Conservation (phyloP, 2,797 vertebrate genomes). For the Pseudochromis fuscus region DNA sequence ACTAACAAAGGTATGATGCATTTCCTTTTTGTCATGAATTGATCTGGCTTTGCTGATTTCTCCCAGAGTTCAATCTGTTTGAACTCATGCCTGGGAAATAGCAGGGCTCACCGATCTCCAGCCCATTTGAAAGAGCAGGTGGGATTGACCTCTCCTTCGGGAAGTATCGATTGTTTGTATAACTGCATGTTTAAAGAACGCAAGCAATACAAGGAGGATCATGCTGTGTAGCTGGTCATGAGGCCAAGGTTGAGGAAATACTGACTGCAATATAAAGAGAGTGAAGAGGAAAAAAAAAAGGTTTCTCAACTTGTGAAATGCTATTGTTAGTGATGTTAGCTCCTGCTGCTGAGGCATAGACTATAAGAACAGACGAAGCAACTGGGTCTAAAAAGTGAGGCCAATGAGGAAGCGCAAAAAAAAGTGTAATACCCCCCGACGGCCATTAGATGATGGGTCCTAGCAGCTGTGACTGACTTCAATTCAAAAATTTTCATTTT, state of each 20-base stretch:
- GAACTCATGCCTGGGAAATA: constrained; percentile 49
- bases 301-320: constrained; percentile 28
- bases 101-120: constrained; percentile 12
- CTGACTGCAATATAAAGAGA: background rate
- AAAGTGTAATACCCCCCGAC: no score
- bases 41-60: constrained; percentile 27
- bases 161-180: constrained; percentile 72
- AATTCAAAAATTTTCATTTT: no score
- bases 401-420: no score
- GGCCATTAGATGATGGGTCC: no score
- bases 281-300: constrained; percentile 9
- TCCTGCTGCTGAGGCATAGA: constrained; percentile 1
- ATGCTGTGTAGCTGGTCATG: constrained; percentile 7
- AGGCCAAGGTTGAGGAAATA: constrained; percentile 14
- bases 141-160: constrained; percentile 63
- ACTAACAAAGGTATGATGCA: background rate
- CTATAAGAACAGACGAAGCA: no score
- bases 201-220: constrained; percentile 13
- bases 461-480: no score
- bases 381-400: no score
- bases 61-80: constrained; percentile 31
- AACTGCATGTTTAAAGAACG: constrained; percentile 48
- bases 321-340: constrained; percentile 28
- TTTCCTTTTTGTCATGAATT: constrained; percentile 25
- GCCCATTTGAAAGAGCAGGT: constrained; percentile 49